These are phyloP conservation scores for Bombus huntii DNA, from an alignment of 1,140 invertebrate species.

Conservation along the genomic window DNA sequence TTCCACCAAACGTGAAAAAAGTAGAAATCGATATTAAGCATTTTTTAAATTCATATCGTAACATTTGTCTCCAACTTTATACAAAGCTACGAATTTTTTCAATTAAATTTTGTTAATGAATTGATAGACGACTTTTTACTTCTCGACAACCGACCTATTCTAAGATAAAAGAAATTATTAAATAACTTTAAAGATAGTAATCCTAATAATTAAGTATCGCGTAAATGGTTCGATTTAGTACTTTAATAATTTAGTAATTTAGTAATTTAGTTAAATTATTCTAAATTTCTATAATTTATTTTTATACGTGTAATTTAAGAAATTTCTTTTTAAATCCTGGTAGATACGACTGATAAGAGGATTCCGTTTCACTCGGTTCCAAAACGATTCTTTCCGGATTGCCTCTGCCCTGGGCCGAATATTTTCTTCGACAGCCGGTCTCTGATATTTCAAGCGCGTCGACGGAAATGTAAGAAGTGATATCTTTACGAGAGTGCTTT, in stretches of 20 bases:
- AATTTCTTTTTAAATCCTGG: conserved; percentile 38
- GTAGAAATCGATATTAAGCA: conserved; percentile 34
- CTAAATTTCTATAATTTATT: not conserved
- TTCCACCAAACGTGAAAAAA: not conserved
- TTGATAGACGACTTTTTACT: not conserved
- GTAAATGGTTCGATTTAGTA: too few relatives aligned
- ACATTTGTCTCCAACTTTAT: not conserved
- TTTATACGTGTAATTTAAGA: not conserved
- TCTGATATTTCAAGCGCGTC: conserved; percentile 59
- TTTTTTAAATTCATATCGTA: not conserved
- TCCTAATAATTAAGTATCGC: not conserved
- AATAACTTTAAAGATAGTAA: not conserved
- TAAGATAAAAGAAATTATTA: too few relatives aligned
- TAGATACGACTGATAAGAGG: conserved; percentile 46
- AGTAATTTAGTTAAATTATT: not conserved
- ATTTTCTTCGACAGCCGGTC: conserved; percentile 43
- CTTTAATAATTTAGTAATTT: too few relatives aligned
- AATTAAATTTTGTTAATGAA: not conserved
- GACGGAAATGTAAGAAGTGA: conserved; percentile 61
- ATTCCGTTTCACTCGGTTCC: not conserved
- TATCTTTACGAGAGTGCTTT: conserved; percentile 61
- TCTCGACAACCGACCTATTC: not conserved
- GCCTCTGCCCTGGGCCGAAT: conserved; percentile 41
- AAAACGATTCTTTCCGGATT: conserved; percentile 52
- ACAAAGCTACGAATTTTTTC: not conserved